Evolutionary conservation across 2,888 invertebrate genomes (phyloP), one percentile per base, ranked within the genome.

Genomic region (Chironomus tentans): DNA sequence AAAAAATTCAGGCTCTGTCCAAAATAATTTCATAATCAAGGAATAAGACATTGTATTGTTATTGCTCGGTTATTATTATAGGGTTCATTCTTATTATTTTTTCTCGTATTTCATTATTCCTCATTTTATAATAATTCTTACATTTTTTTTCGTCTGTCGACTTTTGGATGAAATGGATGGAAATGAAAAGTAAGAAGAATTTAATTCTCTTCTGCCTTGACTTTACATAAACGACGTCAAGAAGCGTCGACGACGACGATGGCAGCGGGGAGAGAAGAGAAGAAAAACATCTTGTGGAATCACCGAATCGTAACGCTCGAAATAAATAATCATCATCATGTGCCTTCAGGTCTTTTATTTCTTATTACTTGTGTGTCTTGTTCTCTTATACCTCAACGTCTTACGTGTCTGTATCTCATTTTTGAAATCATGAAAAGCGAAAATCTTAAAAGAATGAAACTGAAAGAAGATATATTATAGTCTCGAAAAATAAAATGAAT

Each of bases 301-400:
- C 72, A 72, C 72, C 72, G 72, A 72, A 72, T 72, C 72, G 72
- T 28, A 61, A 72, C 72, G 72, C 50, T 22, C 56, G 50, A 68
- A 72, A 72, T 72, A 72, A 72, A 72, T 72, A 72, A 72, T 72
- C 72, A 72, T 72, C 72, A 72, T 72, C 68, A 68, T 68, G 68
- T 68, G 28, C 68, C 38, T 68, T 28, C 68, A 22, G 28, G 38
- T 28, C 46, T 68, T 28, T 28, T 68, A n/a, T 68, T 21, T 68
- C 62, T 62, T 22, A 22, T 38, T 38, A 38, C 38, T 38, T 38
- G 7, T 38, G 38, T 15, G 22, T 18, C 62, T 21, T 24, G 21
- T 65, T 65, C 65, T 24, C 38, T 65, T 50, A 50, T n/a, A 50
- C 15, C 15, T 28, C 28, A 28, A 28, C 3, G 28, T 28, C 28